phyloP scores from a whole-genome alignment of 2,888 invertebrate genomes.

The Meiosimyza decipiens region DNA sequence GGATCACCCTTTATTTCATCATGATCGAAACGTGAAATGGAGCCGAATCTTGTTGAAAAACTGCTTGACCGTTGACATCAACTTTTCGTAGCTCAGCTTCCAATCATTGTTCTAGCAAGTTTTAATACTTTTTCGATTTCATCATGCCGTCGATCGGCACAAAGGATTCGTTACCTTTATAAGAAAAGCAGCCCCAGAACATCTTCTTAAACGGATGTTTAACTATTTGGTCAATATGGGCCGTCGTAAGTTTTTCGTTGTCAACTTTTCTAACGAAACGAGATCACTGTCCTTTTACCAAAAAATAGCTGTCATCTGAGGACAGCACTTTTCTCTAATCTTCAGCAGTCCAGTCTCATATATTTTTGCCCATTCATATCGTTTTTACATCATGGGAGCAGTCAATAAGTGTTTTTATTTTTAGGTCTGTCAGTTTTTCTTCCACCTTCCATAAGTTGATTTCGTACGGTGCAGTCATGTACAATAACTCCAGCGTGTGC shows the following conservation, averaged over 20 bases:
- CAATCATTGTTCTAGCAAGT: too few species aligned
- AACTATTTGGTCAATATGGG: slow-evolving; percentile 2
- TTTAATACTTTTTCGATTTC: background rate
- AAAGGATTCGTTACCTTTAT: background rate
- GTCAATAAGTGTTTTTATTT: too few species aligned
- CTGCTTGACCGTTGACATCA: background rate
- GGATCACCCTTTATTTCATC: too few species aligned
- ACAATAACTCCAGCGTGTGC: too few species aligned
- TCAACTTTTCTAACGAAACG: background rate
- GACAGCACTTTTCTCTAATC: background rate
- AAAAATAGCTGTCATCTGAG: background rate
- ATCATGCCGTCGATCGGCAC: background rate
- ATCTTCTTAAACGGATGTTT: slow-evolving; percentile 1
- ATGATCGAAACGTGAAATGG: background rate
- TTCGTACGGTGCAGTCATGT: too few species aligned
- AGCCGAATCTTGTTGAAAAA: slow-evolving; percentile 6
- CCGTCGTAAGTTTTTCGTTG: background rate
- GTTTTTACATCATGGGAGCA: too few species aligned
- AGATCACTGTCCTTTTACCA: background rate
- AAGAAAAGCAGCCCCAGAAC: background rate
- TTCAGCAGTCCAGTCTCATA: too few species aligned
- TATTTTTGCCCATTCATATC: too few species aligned
- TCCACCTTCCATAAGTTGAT: too few species aligned
- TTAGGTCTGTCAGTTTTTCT: too few species aligned
- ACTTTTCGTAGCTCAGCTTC: background rate